phyloP scores from a whole-genome alignment of 2,797 vertebrate genomes.

The Pteropus rufus region DNA sequence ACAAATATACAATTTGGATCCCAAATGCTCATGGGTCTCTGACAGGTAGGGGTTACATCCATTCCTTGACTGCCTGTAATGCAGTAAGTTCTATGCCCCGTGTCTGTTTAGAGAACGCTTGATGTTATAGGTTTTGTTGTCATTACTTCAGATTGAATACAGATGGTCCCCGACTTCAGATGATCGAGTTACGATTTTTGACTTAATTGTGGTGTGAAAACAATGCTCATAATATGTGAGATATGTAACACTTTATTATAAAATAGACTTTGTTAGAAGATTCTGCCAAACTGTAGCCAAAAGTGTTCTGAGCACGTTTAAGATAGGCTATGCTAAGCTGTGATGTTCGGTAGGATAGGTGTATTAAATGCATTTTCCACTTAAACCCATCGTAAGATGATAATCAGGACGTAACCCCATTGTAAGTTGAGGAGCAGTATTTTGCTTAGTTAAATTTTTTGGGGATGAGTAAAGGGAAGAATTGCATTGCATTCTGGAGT shows the following conservation, averaged over 20 bases:
- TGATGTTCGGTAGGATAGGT: neutral
- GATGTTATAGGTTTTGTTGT: neutral
- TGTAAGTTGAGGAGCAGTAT: neutral
- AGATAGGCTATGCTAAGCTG: neutral
- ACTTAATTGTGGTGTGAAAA: neutral
- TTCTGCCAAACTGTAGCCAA: neutral
- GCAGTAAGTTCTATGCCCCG: neutral
- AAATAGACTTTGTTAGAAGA: neutral
- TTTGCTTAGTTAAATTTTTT: neutral
- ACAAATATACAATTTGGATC: neutral
- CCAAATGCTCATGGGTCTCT: neutral
- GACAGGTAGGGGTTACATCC: neutral
- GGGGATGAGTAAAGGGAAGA: fast-evolving
- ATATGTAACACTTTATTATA: neutral
- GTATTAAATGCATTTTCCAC: neutral
- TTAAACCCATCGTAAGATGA: neutral
- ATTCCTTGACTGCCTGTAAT: neutral
- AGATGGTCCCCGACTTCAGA: neutral
- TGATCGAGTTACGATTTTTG: neutral
- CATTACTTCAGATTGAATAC: neutral
- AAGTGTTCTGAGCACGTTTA: neutral
- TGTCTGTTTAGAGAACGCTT: neutral
- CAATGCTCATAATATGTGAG: neutral
- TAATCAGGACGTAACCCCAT: neutral
- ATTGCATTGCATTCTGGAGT: neutral